Conservation (phyloP, 2,113 vertebrate species). For the Ceuthmochares aereus region DNA sequence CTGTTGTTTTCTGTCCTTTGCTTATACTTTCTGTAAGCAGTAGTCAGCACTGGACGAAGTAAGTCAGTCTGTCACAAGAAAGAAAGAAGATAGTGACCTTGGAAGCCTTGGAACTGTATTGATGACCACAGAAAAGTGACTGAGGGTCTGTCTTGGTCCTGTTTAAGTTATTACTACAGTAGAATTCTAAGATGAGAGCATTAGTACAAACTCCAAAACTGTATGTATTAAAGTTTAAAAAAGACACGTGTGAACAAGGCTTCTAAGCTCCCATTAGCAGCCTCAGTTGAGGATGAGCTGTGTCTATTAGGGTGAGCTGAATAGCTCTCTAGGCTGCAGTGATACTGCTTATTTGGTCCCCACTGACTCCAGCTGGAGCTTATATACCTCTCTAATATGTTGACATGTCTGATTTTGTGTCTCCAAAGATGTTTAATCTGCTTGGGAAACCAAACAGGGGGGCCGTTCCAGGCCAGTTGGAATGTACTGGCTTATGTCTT, state of each 20-base stretch:
- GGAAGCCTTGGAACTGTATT: neutral
- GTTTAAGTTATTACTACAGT: neutral
- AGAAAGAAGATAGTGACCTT: neutral
- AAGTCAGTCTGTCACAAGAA: neutral
- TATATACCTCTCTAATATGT: neutral
- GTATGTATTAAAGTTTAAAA: neutral
- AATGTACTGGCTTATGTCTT: neutral
- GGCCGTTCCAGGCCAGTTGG: neutral
- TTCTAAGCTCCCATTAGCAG: neutral
- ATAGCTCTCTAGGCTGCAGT: neutral
- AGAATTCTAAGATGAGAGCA: neutral
- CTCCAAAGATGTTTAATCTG: neutral
- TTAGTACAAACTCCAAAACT: neutral
- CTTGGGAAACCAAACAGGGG: neutral
- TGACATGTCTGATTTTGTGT: neutral
- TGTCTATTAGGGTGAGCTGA: neutral
- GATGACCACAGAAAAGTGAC: neutral
- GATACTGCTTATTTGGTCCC: neutral
- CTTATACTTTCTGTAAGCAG: neutral
- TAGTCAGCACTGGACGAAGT: neutral
- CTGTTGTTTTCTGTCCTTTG: neutral
- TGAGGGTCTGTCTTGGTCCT: neutral
- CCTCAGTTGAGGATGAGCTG: neutral
- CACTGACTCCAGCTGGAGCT: neutral
- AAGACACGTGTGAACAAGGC: neutral